phyloP scores from a whole-genome alignment of 2,113 vertebrate species.

The Dicerorhinus sumatrensis region DNA sequence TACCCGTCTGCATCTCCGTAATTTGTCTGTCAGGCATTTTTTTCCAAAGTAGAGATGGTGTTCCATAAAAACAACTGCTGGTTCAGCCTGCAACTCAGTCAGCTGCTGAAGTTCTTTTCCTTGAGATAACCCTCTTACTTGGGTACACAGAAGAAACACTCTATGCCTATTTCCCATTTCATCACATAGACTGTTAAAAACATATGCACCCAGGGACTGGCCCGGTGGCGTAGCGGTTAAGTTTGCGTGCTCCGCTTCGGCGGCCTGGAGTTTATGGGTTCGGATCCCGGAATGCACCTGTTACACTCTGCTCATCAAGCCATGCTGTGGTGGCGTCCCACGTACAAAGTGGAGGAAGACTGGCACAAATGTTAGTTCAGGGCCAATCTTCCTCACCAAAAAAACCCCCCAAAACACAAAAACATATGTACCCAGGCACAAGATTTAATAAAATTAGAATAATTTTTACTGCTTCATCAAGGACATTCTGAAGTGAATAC shows the following conservation, averaged over 20 bases:
- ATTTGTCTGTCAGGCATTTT: neutral
- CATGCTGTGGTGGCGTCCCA: no score
- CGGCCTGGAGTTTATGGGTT: no score
- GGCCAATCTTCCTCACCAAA: no score
- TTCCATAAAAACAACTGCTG: neutral
- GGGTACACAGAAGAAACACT: neutral
- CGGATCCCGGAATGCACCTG: no score
- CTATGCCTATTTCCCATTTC: neutral
- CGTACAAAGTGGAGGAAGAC: no score
- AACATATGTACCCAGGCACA: neutral
- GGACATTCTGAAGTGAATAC: neutral
- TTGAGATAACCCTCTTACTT: neutral
- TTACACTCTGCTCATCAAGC: no score
- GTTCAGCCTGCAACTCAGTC: neutral
- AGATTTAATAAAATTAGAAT: constrained; percentile 16
- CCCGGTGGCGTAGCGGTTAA: no score
- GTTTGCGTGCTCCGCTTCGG: no score
- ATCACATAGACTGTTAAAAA: neutral
- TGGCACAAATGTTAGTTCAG: no score
- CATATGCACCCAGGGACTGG: neutral
- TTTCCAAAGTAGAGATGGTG: neutral
- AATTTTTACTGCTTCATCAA: neutral
- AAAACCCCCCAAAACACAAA: neutral
- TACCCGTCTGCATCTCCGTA: neutral
- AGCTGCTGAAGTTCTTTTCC: neutral